Evolutionary conservation across 2,888 invertebrate genomes (phyloP), one percentile per base, ranked within the genome.

Genomic region (Drosophila eohydei): DNA sequence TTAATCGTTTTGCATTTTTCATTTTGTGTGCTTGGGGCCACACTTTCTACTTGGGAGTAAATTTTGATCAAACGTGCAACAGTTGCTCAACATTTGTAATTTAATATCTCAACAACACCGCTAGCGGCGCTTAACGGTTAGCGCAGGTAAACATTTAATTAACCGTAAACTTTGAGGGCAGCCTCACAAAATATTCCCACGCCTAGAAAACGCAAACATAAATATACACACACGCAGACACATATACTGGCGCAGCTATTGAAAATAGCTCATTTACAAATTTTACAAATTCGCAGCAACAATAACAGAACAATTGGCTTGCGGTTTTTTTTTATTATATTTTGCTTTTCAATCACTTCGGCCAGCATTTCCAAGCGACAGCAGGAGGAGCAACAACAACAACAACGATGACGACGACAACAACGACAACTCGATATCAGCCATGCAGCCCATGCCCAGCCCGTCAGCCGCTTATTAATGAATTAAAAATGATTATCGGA

Each of bases 401-500:
- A 38, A 38, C 8, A 36, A n/a, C n/a, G n/a, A n/a, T n/a, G n/a
- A 38, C 36, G 52, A 38, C 44, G 63, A 41, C 26, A 57, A 40
- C 40, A 36, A 36, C 41, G 36, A 50, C 58, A 61, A 54, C 34
- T 58, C 48, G 64, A 68, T 70, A 78, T 77, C 78, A 65, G 75
- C 68, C 59, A 71, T 75, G 65, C 68, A 75, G 73, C 26, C 50
- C 71, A 71, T 55, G 72, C 62, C 54, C 74, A 65, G 63, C 55
- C 54, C 74, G 67, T 77, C 71, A 54, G 65, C 58, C 72, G 87
- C 80, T 84, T 87, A 83, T 80, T 84, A 84, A 84, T 84, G 81
- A 87, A 85, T 85, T 85, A 84, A 81, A 79, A 83, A 79, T 82
- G 81, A 81, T 83, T 79, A 83, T 81, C 81, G 62, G 74, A 72